Evolutionary conservation across 2,113 vertebrate genomes (phyloP).

Genomic region (Notarius lentiginosus): DNA sequence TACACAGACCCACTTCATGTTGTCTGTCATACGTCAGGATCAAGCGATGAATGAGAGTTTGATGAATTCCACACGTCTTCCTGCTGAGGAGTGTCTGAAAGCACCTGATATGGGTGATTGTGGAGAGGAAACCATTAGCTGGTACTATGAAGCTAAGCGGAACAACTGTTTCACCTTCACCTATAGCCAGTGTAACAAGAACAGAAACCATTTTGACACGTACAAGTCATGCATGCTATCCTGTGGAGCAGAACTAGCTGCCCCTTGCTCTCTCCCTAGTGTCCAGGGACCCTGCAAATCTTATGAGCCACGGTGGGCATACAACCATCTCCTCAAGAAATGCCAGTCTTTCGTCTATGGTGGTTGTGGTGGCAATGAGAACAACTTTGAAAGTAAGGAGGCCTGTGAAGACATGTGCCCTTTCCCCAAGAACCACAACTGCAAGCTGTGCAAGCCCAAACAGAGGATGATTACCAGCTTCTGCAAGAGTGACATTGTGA

Average conservation of each 20-base stretch:
- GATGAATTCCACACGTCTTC: slow-evolving; percentile 76
- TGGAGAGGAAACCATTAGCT: slow-evolving; percentile 88
- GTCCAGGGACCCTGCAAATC: slow-evolving; percentile 93
- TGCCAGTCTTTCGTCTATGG: slow-evolving; percentile 96
- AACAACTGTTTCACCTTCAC: slow-evolving; percentile 96
- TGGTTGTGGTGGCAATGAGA: slow-evolving; percentile 91
- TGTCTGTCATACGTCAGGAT: slow-evolving; percentile 81
- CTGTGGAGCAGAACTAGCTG: slow-evolving; percentile 84
- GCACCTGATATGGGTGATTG: slow-evolving; percentile 86
- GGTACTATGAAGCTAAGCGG: slow-evolving; percentile 92
- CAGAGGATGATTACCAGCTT: slow-evolving; percentile 94
- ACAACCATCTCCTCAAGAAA: slow-evolving; percentile 81
- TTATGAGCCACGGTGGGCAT: slow-evolving; percentile 92
- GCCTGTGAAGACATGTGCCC: slow-evolving; percentile 93
- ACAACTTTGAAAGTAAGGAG: slow-evolving; percentile 95
- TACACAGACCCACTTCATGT: slow-evolving; percentile 84
- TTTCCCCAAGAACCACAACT: slow-evolving; percentile 85
- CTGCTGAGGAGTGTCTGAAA: slow-evolving; percentile 86
- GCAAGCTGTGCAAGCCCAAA: slow-evolving; percentile 86
- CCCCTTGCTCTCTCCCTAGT: slow-evolving; percentile 84
- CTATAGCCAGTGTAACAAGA: slow-evolving; percentile 89
- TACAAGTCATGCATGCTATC: slow-evolving; percentile 88
- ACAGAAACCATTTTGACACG: slow-evolving; percentile 89
- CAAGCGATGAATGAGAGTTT: slow-evolving; percentile 58
- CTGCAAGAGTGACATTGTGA: slow-evolving; percentile 94